Evolutionary conservation across 1,140 invertebrate genomes (phyloP).

Genomic region (Drosophila simulans): DNA sequence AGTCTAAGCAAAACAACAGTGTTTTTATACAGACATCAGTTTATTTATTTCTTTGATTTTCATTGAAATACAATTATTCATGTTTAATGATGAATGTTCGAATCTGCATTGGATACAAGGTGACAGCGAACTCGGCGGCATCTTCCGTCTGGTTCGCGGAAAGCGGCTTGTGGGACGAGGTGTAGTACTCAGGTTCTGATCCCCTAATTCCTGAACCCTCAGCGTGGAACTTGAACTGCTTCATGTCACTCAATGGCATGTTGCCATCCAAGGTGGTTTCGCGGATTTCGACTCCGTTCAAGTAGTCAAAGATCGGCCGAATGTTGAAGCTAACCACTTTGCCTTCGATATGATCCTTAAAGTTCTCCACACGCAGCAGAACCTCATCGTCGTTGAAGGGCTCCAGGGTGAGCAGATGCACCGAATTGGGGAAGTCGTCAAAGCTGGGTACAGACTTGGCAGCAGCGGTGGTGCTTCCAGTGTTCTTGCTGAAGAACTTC

Average conservation of each 20-base stretch:
- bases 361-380: constrained; percentile 94
- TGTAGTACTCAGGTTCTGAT: constrained; percentile 26
- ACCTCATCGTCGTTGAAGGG: constrained; percentile 90
- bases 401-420: constrained; percentile 94
- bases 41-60: neutral
- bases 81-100: constrained; percentile 68
- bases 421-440: constrained; percentile 87
- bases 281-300: constrained; percentile 54
- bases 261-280: constrained; percentile 78
- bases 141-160: constrained; percentile 29
- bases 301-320: constrained; percentile 52
- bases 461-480: constrained; percentile 65
- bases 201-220: constrained; percentile 50
- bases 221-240: constrained; percentile 68
- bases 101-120: constrained; percentile 73
- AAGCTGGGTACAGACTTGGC: constrained; percentile 52
- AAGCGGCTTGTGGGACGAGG: constrained; percentile 35
- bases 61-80: constrained; percentile 4
- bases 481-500: constrained; percentile 82
- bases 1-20: no score
- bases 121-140: constrained; percentile 61
- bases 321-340: constrained; percentile 84
- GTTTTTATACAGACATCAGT: neutral
- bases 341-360: constrained; percentile 92
- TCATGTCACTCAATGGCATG: constrained; percentile 58